Conservation (phyloP, 2,888 invertebrate species). For the Ochlodes sylvanus region DNA sequence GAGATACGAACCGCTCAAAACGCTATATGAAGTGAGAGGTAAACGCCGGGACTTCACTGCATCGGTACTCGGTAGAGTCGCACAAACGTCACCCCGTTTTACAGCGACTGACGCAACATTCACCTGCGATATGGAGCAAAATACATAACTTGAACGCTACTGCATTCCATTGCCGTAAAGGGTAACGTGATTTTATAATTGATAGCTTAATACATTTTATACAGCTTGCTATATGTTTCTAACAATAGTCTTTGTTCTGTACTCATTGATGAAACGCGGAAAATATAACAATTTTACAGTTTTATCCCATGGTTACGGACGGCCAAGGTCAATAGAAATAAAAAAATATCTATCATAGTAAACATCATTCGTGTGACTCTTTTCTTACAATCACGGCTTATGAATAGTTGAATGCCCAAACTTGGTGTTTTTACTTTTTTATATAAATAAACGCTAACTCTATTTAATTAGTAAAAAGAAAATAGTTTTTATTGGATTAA, state of each 20-base stretch:
- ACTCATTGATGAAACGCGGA: constrained; percentile 18
- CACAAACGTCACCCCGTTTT: constrained; percentile 54
- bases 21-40: constrained; percentile 69
- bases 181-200: constrained; percentile 54
- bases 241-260: constrained; percentile 45
- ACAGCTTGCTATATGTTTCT: not conserved
- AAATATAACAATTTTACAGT: constrained; percentile 2
- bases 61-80: constrained; percentile 17
- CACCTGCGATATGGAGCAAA: constrained; percentile 65
- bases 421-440: constrained; percentile 9
- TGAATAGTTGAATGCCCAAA: not conserved
- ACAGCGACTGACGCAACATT: constrained; percentile 68
- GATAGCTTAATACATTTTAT: constrained; percentile 25
- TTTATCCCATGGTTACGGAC: not conserved
- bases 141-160: constrained; percentile 58
- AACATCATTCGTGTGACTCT: too few species aligned
- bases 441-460: too few species aligned
- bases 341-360: too few species aligned
- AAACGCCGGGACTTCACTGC: constrained; percentile 14
- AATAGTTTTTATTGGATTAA: not conserved
- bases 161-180: constrained; percentile 63
- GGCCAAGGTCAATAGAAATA: too few species aligned
- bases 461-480: not conserved
- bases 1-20: constrained; percentile 16
- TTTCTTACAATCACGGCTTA: too few species aligned